Percentiles rank a stretch among this genome's conserved stretches.
Conservation (phyloP, 2,797 vertebrate genomes). For the Danio albolineatus region DNA sequence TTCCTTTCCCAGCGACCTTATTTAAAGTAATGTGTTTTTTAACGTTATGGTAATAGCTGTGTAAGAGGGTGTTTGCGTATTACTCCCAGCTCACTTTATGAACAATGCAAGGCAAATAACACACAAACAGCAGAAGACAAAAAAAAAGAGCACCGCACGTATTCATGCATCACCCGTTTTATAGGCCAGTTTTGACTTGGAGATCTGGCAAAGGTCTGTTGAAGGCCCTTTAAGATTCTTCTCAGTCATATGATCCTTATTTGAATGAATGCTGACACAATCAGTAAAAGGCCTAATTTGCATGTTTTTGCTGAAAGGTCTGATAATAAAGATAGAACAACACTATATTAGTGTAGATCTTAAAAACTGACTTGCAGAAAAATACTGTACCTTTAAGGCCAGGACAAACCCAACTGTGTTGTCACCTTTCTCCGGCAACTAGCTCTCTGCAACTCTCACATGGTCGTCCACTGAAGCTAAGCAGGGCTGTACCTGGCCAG, state of each 20-base stretch:
- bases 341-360: not conserved
- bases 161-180: not conserved
- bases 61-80: not conserved
- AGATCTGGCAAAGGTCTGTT: not conserved
- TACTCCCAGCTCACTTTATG: not conserved
- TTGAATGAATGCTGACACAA: not conserved
- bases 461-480: too few species aligned
- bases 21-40: conserved; percentile 30
- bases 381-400: not conserved
- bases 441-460: too few species aligned
- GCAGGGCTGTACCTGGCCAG: too few species aligned
- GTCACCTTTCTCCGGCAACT: too few species aligned
- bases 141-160: not conserved
- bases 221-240: not conserved
- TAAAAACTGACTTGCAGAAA: not conserved
- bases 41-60: conserved; percentile 8
- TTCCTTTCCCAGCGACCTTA: conserved; percentile 69
- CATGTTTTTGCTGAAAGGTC: not conserved
- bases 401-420: too few species aligned
- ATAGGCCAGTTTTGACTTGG: not conserved
- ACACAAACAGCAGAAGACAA: not conserved
- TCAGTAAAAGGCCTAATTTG: too few species aligned
- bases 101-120: not conserved
- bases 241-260: not conserved
- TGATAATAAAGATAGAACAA: not conserved